Base-by-base conservation (phyloP, 1,140 invertebrate genomes). In the Lanistes nyassanus region DNA sequence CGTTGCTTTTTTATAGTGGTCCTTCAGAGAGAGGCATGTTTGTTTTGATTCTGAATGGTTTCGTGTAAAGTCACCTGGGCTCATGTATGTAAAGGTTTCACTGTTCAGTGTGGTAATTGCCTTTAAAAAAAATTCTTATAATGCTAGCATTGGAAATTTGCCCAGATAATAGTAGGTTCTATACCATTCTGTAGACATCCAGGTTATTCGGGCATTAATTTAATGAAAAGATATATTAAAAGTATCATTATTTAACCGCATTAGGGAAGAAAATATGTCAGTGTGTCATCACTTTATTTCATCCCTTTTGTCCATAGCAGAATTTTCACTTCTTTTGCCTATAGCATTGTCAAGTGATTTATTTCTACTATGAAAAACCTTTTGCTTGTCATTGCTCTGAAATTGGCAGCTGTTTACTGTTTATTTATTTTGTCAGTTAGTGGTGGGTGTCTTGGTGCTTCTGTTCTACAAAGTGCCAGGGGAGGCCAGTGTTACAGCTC, bases 401-500 rank as follows among this genome's bases (percentile, higher is more conserved):
- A 26, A 7, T n/a, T 31, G 11, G 23, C 11, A 26, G 9, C 6
- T 67, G 39, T 47, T 62, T 53, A 64, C 26, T 16, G 29, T 75
- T 69, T 29, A 60, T 31, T 60, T 68, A 62, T 58, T 78, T 65
- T 73, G 16, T 76, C 76, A 88, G 86, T 65, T 81, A 42, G 75
- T 81, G 21, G 74, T 90, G 26, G 89, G 88, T 42, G 23, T 90
- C 34, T 11, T 91, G 2, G 88, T 90, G 9, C 86, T 88, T 39
- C 51, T 88, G 21, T 77, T 89, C 7, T 84, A 90, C 56, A 81
- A 81, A 62, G 81, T 84, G 29, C 90, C 90, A 34, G 83, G 84
- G 31, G 90, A 91, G 53, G 81, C 87, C 19, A 80, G 84, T 23
- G 80, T 90, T 42, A 76, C 83, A 55, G 82, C 90, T 11, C 86